Evolutionary conservation across 2,888 invertebrate species (phyloP).

Genomic region (Agrochola macilenta): DNA sequence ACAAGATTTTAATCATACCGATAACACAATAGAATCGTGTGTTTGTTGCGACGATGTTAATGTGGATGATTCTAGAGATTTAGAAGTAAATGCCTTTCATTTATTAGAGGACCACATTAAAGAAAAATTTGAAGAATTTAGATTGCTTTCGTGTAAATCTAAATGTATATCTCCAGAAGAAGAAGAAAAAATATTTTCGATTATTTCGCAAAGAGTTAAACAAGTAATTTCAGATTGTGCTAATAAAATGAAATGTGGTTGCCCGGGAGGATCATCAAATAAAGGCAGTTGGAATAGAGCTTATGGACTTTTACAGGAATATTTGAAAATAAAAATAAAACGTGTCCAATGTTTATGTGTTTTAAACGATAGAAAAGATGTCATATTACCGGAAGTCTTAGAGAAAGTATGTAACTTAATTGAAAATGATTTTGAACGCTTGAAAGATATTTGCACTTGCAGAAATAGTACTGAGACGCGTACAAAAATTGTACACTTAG

Average conservation of each 20-base stretch:
- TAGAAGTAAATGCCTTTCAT: constrained; percentile 84
- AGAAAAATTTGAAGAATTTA: constrained; percentile 79
- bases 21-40: constrained; percentile 69
- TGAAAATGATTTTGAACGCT: constrained; percentile 83
- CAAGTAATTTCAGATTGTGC: constrained; percentile 80
- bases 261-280: constrained; percentile 61
- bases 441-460: constrained; percentile 78
- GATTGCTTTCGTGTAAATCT: constrained; percentile 69
- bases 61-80: constrained; percentile 74
- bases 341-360: constrained; percentile 80
- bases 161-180: constrained; percentile 75
- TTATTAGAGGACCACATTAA: constrained; percentile 83
- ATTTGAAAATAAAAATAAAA: constrained; percentile 85
- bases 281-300: constrained; percentile 85
- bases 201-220: constrained; percentile 80
- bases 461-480: constrained; percentile 54
- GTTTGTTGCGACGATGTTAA: constrained; percentile 76
- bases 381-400: constrained; percentile 76
- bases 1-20: constrained; percentile 61
- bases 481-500: constrained; percentile 33
- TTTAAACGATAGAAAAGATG: constrained; percentile 68
- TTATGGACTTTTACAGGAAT: constrained; percentile 84
- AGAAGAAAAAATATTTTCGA: constrained; percentile 77
- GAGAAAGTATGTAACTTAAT: constrained; percentile 81
- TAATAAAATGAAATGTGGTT: constrained; percentile 76